Conservation (phyloP, 1,140 invertebrate genomes). For the Sycophila sp. region DNA sequence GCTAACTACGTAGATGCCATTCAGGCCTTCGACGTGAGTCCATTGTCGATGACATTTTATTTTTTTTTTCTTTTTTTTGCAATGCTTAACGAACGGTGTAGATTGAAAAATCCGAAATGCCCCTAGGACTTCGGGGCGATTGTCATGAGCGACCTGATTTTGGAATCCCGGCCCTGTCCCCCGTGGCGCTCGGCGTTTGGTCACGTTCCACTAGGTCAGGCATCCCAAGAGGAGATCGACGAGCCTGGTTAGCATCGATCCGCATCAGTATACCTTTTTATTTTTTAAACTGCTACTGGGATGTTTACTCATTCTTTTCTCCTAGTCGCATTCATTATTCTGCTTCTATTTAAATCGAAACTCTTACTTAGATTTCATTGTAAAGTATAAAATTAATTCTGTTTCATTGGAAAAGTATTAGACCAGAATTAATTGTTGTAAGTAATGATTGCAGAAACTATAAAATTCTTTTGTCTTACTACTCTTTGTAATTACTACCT, state of each 20-base stretch:
- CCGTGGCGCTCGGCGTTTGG: constrained; percentile 39
- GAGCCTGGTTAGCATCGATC: constrained; percentile 53
- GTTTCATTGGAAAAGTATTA: too few species aligned
- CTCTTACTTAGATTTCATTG: too few species aligned
- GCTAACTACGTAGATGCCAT: constrained; percentile 61
- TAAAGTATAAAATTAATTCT: too few species aligned
- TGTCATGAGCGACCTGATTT: constrained; percentile 66
- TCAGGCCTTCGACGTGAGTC: constrained; percentile 63
- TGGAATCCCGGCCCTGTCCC: constrained; percentile 68
- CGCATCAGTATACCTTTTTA: background rate
- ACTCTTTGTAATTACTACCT: too few species aligned
- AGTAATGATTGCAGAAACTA: too few species aligned
- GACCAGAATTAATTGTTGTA: too few species aligned
- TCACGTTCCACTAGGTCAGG: constrained; percentile 27
- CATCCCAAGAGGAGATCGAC: constrained; percentile 36
- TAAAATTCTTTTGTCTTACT: background rate
- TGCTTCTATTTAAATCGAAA: background rate
- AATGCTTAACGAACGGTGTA: too few species aligned
- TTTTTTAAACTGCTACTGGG: too few species aligned
- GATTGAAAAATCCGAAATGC: too few species aligned
- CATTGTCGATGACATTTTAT: too few species aligned
- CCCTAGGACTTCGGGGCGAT: constrained; percentile 66
- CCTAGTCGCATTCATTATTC: too few species aligned
- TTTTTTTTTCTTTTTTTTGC: constrained; percentile 4
- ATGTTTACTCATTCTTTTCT: too few species aligned